A percentile compares a stretch with the other conserved stretches of the same genome.
Evolutionary conservation across 2,797 vertebrate genomes (phyloP).

Genomic region (Podarcis lilfordi): DNA sequence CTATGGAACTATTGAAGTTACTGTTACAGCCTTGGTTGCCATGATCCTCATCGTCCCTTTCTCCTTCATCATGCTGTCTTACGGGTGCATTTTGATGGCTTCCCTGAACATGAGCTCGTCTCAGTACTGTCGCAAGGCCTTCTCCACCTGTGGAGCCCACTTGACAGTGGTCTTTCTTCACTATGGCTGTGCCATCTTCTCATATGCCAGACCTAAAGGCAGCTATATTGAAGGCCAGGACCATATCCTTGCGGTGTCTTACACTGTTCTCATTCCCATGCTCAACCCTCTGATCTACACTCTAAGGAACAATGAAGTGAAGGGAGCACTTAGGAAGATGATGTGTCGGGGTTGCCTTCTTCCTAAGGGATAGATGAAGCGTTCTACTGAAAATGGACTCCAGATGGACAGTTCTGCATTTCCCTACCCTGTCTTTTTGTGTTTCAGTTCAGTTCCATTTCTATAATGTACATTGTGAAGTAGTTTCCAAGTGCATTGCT

Average conservation of each 20-base stretch:
- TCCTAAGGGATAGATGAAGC: not conserved
- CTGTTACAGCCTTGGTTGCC: not conserved
- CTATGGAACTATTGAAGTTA: not conserved
- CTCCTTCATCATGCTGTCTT: slow-evolving; percentile 10
- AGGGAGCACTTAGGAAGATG: slow-evolving; percentile 10
- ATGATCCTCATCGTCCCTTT: not conserved
- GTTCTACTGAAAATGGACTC: not conserved
- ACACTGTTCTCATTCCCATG: slow-evolving; percentile 20
- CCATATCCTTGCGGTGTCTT: slow-evolving; percentile 4
- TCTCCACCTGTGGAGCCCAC: slow-evolving; percentile 21
- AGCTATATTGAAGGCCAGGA: not conserved
- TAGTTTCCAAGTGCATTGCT: no score
- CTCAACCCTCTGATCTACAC: slow-evolving; percentile 31
- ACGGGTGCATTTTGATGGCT: not conserved
- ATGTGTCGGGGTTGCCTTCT: not conserved
- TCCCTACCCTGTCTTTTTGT: no score
- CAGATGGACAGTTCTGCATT: not conserved
- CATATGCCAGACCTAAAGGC: not conserved
- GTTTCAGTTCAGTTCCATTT: no score
- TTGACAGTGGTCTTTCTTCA: slow-evolving; percentile 7
- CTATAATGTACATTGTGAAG: no score
- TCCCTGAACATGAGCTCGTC: not conserved
- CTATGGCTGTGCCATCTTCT: slow-evolving; percentile 14
- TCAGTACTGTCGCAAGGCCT: not conserved
- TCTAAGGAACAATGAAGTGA: slow-evolving; percentile 20